These are phyloP conservation scores for Antrozous pallidus DNA, from an alignment of 2,797 vertebrate species.

Conservation along the genomic window DNA sequence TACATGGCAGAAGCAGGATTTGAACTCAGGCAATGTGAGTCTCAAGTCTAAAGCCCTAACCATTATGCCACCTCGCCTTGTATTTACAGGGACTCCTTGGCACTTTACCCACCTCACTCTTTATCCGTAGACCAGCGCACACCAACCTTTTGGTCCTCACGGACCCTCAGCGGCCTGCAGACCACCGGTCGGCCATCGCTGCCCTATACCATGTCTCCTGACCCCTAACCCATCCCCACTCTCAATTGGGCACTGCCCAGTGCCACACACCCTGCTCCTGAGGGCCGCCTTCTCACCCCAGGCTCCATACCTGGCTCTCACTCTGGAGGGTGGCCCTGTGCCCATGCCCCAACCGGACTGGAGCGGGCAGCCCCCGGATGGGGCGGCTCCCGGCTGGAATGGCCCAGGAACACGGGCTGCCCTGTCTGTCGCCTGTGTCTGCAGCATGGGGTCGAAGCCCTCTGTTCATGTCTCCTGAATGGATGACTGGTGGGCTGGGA, in stretches of 20 bases:
- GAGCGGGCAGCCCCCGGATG: background rate
- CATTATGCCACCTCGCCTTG: background rate
- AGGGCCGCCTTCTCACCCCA: background rate
- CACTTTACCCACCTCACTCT: background rate
- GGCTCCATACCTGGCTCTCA: background rate
- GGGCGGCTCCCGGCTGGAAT: background rate
- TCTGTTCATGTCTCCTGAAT: rapidly evolving
- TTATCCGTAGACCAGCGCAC: background rate
- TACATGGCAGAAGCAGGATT: background rate
- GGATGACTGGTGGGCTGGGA: background rate
- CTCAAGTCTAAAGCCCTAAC: background rate
- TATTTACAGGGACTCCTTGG: background rate
- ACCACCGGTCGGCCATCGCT: no score
- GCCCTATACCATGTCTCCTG: background rate
- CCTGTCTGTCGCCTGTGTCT: rapidly evolving
- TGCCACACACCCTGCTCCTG: no score
- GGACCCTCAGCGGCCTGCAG: no score
- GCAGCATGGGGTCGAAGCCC: background rate
- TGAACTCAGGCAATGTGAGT: background rate
- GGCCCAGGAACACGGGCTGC: rapidly evolving
- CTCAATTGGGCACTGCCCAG: rapidly evolving
- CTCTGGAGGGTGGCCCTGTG: rapidly evolving
- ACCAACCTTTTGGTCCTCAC: no score
- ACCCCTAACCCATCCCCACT: background rate
- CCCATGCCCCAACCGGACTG: background rate